Base-by-base conservation (phyloP, 2,888 invertebrate genomes). In the Trypoxylon attenuatum region DNA sequence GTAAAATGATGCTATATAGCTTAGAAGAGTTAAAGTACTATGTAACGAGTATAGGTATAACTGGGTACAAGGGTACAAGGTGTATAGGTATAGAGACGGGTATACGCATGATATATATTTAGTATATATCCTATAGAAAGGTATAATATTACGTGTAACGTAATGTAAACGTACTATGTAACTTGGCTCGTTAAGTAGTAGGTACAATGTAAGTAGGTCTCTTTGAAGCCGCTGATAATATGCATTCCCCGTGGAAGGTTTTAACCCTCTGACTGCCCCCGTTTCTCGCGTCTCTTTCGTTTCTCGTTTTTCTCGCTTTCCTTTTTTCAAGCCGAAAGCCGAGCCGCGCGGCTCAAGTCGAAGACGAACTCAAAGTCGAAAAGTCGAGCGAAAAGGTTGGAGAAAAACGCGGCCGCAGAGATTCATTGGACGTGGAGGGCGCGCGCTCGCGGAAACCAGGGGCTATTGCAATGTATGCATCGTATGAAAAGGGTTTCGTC, bases 1-100 rank as follows among this genome's bases (percentile, higher is more conserved):
- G 78, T 84, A 73, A n/a, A 69, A 84, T 78, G 78, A 80, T 82
- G 80, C 83, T 84, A 84, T 78, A 65, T 83, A 82, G 83, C 81
- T 81, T 83, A 84, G 78, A 83, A 83, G 81, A 84, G 81, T 84
- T 84, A 33, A 82, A 84, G 77, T 84, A 84, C 84, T 83, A 83
- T 76, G 57, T 71, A 82, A 82, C 81, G 82, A 82, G 77, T 83
- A 82, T 64, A 76, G 66, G 77, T 64, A n/a, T n/a, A n/a, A n/a
- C 75, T 67, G 76, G 71, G 76, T 65, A 6, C 53, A 27, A 47
- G 27, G 6, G 50, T 13, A 22, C 33, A 22, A 23, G 25, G 38
- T 25, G 8, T 54, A 16, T 46, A 47, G 18, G 27, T 29, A n/a
- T 42, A 19, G 51, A n/a, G 33, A 33, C 33, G 33, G 33, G 33